A percentile compares a stretch with the other conserved stretches of the same genome.
phyloP scores from a whole-genome alignment of 2,113 vertebrate genomes.

The Bettongia penicillata region DNA sequence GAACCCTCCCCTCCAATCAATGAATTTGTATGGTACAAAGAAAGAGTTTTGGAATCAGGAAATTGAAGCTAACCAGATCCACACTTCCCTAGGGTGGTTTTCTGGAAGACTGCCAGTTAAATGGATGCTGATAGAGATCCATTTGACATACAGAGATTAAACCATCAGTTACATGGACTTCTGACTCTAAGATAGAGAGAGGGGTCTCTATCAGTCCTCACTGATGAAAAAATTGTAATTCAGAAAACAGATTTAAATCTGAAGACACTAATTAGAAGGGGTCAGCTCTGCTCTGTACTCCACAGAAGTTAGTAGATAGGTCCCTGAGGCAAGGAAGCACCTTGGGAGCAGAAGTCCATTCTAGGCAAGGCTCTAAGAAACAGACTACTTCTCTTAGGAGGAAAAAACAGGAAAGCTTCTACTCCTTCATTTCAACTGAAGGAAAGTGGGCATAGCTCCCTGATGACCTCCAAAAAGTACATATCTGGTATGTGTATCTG shows the following conservation, averaged over 20 bases:
- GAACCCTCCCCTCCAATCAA: neutral
- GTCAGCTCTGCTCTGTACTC: neutral
- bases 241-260: neutral
- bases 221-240: neutral
- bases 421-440: neutral
- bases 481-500: neutral
- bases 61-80: neutral
- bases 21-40: neutral
- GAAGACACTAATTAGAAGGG: neutral
- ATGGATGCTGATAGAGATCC: neutral
- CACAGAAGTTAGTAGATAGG: neutral
- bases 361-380: neutral
- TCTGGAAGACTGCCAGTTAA: neutral
- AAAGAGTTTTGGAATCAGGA: neutral
- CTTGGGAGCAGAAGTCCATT: neutral
- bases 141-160: neutral
- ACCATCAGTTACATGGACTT: neutral
- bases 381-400: neutral
- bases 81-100: neutral
- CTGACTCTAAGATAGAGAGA: neutral
- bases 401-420: neutral
- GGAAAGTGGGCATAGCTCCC: neutral
- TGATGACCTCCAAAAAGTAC: neutral
- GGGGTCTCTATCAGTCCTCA: neutral
- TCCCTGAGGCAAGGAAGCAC: neutral